Base-by-base conservation (phyloP, 2,113 vertebrate genomes). In the Morone saxatilis region DNA sequence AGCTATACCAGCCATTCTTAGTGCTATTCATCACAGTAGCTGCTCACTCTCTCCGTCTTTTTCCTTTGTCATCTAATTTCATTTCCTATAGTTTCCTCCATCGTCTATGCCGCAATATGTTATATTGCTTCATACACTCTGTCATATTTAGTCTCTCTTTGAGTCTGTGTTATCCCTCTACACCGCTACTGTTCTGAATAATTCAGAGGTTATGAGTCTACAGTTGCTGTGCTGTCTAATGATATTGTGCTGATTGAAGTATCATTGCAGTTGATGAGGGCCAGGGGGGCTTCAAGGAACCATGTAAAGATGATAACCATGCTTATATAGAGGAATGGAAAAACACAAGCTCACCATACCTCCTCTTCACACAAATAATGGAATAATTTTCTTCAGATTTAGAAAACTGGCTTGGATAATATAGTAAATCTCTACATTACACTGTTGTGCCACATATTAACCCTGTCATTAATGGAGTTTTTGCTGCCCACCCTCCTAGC, bases 221-320 rank as follows among this genome's bases (percentile, higher is more conserved):
- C 75, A 86, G 53, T 53, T 76, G 73, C 76, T 51, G 57, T n/a
- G 41, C 45, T 10, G 43, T 82, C 73, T 85, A 88, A 86, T 81
- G 80, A 86, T 65, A 67, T 7, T 61, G 61, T 20, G 57, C 62
- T 86, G 86, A 92, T 82, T 86, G 87, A 91, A 91, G 79, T 80
- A 90, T 86, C 41, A 61, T 70, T 85, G 86, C 50, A 80, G 25
- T 79, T 76, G 67, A 71, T 63, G 51, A 25, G 19, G 36, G 36
- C 57, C 40, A 31, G 31, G 20, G 48, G 22, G 53, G 20, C 19
- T 57, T 81, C 19, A 68, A 66, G 69, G n/a, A 71, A 48, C 61
- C 16, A 12, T 41, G 38, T n/a, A 59, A 70, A 76, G 41, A 60
- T 51, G 41, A 38, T 56, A 48, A 65, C 20, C 13, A 36, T 53